Evolutionary conservation across 2,113 vertebrate species (phyloP).

Genomic region (Dipodomys stephensi): DNA sequence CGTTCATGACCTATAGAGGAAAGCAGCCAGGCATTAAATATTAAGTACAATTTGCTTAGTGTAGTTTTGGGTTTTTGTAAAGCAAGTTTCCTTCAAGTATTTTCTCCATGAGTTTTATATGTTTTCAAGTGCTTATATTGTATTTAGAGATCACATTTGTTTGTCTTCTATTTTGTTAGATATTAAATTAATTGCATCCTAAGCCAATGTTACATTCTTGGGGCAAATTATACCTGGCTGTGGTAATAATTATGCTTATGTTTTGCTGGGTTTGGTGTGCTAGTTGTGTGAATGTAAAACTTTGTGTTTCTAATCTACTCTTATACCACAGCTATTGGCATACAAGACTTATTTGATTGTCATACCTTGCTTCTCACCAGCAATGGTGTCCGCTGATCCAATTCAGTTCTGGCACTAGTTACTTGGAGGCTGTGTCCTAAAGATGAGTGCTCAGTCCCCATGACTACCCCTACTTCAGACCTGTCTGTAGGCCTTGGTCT

Average conservation of each 20-base stretch:
- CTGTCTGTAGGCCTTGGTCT: neutral
- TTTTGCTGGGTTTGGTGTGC: conserved; percentile 20
- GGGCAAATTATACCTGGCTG: neutral
- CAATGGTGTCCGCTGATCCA: too few relatives aligned
- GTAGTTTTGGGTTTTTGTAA: neutral
- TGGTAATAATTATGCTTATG: neutral
- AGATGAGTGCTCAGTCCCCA: neutral
- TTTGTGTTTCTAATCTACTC: neutral
- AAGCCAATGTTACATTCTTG: neutral
- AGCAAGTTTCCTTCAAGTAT: neutral
- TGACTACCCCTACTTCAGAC: neutral
- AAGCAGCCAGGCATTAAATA: neutral
- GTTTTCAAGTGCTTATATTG: neutral
- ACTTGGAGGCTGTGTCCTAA: neutral
- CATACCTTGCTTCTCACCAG: neutral
- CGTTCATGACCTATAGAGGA: neutral
- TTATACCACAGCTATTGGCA: neutral
- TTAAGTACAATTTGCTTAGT: neutral
- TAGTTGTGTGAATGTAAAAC: neutral
- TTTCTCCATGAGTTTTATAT: neutral
- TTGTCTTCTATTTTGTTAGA: conserved; percentile 15
- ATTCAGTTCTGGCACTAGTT: neutral
- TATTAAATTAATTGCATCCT: neutral
- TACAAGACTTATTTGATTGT: neutral
- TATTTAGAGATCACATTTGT: neutral